Conservation (phyloP, 2,888 invertebrate species). For the Brachycybe producta region DNA sequence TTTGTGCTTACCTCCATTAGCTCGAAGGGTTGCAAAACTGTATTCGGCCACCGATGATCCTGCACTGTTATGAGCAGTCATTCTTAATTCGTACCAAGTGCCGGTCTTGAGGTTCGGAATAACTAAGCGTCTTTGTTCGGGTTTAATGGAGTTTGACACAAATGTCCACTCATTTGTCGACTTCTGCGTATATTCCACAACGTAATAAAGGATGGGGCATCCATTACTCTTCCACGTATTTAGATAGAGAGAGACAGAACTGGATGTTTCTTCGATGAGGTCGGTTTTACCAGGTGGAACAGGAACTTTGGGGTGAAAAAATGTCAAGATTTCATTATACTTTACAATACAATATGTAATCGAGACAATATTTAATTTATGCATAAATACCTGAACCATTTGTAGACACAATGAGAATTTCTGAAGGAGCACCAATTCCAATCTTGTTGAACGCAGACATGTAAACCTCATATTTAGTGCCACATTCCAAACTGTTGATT, state of each 20-base stretch:
- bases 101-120: conserved; percentile 30
- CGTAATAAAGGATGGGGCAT: conserved; percentile 31
- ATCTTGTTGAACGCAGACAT: conserved; percentile 14
- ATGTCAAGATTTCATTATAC: not conserved
- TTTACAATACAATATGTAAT: not conserved
- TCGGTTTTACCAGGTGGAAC: conserved; percentile 13
- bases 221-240: conserved; percentile 31
- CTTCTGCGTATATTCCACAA: conserved; percentile 22
- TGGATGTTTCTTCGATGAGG: conserved; percentile 17
- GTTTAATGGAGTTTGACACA: conserved; percentile 20
- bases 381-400: conserved; percentile 15
- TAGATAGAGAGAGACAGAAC: conserved; percentile 46
- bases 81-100: conserved; percentile 34
- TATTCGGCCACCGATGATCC: conserved; percentile 33
- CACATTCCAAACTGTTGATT: conserved; percentile 13
- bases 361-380: not conserved
- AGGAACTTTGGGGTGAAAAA: conserved; percentile 14
- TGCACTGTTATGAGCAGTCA: conserved; percentile 35
- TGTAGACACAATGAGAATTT: conserved; percentile 3
- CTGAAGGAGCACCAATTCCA: conserved; percentile 12
- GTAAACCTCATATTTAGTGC: conserved; percentile 14
- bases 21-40: conserved; percentile 32
- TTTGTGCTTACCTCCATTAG: conserved; percentile 31
- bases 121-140: conserved; percentile 21
- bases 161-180: conserved; percentile 21